Base-by-base conservation (phyloP, 2,113 vertebrate genomes). In the Hypomesus transpacificus region DNA sequence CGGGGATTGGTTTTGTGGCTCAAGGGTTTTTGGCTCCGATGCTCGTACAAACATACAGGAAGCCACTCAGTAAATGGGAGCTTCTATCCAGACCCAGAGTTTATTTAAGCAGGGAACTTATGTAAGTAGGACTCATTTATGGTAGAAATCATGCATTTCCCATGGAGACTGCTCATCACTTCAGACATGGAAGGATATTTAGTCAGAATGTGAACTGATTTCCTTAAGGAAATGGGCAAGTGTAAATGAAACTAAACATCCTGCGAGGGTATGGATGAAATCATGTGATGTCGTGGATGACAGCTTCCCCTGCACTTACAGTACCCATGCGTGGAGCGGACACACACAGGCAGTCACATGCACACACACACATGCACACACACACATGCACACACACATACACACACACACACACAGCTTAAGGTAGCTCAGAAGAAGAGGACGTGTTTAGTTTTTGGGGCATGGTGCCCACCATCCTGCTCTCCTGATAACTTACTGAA, bases 1-100 rank as follows among this genome's bases (percentile, higher is more conserved):
- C 66, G 73, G 64, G 67, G 76, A 75, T 78, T 78, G 82, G 75
- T 80, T 87, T 70, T 85, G 82, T 79, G 76, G 83, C 75, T 85
- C 66, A 57, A 71, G 71, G 71, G 78, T 83, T 75, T 81, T 80
- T 89, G 83, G 81, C 87, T 84, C 71, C 71, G 75, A 79, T 85
- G 81, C 88, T 76, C 82, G 80, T 80, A 69, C 82, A 88, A 90
- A 92, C 84, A 91, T 90, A 90, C 89, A 82, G 85, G 81, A 83
- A 82, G 88, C 84, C 89, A 82, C 50, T 28, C 58, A 17, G n/a
- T 84, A 85, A 64, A 81, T 86, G 82, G 70, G 74, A 82, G 64
- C 80, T 85, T 83, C 71, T 63, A 71, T 70, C 68, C 70, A 54
- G 72, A 68, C 70, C 75, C 50, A 82, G 17, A 54, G 70, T 91